Percentiles rank a stretch among this genome's conserved stretches.
Conservation (phyloP, 2,113 vertebrate genomes). For the Pomatostomus ruficeps region DNA sequence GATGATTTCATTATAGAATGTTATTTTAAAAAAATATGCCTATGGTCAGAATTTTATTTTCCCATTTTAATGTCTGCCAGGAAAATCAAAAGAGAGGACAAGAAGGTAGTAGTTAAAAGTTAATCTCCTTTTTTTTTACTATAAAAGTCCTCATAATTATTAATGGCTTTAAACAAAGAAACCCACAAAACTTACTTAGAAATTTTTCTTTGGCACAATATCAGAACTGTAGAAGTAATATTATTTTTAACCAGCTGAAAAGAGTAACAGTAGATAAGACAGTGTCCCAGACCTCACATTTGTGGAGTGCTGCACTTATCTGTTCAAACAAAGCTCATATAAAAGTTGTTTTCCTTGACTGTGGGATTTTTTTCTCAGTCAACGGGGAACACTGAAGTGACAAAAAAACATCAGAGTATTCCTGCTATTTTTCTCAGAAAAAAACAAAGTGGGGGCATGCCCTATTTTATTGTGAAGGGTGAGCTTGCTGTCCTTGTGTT, state of each 20-base stretch:
- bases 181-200: neutral
- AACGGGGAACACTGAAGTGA: neutral
- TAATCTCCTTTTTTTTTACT: neutral
- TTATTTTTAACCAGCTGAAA: neutral
- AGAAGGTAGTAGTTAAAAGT: neutral
- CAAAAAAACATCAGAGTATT: neutral
- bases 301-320: neutral
- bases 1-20: neutral
- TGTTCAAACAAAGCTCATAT: neutral
- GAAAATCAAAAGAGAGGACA: neutral
- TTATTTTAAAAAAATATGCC: neutral
- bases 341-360: neutral
- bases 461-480: neutral
- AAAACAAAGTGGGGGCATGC: neutral
- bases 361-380: neutral
- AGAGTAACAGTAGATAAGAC: neutral
- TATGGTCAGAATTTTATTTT: neutral
- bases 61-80: neutral
- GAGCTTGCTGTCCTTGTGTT: neutral
- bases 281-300: neutral
- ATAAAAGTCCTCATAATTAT: neutral
- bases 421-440: neutral
- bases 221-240: neutral
- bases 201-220: neutral
- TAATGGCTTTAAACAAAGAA: neutral